Conservation (phyloP, 1,140 invertebrate species). For the Drosophila murphyi region DNA sequence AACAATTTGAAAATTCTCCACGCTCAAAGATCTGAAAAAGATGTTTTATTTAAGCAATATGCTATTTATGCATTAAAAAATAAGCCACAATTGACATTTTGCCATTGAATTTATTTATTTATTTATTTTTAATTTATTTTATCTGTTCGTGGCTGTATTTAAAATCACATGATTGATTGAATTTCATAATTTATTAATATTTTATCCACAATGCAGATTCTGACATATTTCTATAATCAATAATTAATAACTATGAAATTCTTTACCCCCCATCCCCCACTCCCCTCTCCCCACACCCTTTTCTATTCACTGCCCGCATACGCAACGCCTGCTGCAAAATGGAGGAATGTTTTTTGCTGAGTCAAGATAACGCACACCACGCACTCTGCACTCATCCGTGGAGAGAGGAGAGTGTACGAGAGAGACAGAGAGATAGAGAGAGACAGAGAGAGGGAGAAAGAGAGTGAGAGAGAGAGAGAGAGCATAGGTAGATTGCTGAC, state of each 20-base stretch:
- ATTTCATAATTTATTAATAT: conserved; percentile 66
- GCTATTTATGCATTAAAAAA: neutral
- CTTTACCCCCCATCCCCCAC: neutral
- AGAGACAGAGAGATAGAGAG: neutral
- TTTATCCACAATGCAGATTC: conserved; percentile 41
- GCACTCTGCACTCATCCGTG: neutral
- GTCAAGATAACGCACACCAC: conserved; percentile 61
- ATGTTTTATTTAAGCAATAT: neutral
- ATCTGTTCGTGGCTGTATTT: neutral
- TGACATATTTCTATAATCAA: conserved; percentile 67
- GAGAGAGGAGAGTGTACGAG: neutral
- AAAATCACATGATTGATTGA: conserved; percentile 68
- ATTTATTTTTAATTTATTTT: neutral
- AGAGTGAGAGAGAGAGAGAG: neutral
- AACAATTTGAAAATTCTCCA: no score
- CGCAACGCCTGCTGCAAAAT: conserved; percentile 1
- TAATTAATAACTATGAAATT: conserved; percentile 52
- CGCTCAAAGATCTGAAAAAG: no score
- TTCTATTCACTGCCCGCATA: conserved; percentile 60
- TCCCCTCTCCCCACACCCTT: neutral
- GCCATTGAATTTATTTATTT: neutral
- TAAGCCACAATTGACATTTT: no score
- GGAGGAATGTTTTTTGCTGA: conserved; percentile 54
- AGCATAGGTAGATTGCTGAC: conserved; percentile 25
- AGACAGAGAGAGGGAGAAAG: neutral